phyloP scores from a whole-genome alignment of 2,113 vertebrate genomes.

The Brienomyrus longianalis region DNA sequence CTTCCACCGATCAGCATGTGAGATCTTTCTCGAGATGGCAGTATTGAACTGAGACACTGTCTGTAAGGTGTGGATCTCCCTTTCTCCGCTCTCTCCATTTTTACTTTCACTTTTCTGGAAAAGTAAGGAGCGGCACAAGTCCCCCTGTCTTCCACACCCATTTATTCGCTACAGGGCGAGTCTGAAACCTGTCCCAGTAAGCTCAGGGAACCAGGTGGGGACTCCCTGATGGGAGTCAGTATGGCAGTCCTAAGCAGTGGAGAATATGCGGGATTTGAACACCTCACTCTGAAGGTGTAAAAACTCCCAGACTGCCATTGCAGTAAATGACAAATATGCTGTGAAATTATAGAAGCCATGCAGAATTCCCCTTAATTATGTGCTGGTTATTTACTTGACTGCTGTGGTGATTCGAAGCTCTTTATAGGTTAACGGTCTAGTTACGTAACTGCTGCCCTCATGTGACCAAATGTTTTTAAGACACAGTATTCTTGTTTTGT shows the following conservation, averaged over 20 bases:
- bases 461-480: slow-evolving; percentile 12
- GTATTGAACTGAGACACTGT: neutral
- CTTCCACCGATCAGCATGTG: neutral
- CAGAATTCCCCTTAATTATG: neutral
- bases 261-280: neutral
- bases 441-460: slow-evolving; percentile 15
- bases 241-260: neutral
- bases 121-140: neutral
- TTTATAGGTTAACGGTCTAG: neutral
- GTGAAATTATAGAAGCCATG: neutral
- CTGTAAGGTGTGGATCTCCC: neutral
- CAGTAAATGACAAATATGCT: neutral
- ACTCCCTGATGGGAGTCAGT: neutral
- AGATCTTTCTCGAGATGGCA: neutral
- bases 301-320: neutral
- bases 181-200: neutral
- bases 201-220: neutral
- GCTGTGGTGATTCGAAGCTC: neutral
- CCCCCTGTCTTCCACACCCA: neutral
- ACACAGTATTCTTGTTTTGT: neutral
- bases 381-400: neutral
- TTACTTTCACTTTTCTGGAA: neutral
- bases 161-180: neutral
- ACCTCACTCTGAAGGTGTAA: neutral
- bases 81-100: neutral